Evolutionary conservation across 1,140 invertebrate species (phyloP).

Genomic region (Zaprionus taronus): DNA sequence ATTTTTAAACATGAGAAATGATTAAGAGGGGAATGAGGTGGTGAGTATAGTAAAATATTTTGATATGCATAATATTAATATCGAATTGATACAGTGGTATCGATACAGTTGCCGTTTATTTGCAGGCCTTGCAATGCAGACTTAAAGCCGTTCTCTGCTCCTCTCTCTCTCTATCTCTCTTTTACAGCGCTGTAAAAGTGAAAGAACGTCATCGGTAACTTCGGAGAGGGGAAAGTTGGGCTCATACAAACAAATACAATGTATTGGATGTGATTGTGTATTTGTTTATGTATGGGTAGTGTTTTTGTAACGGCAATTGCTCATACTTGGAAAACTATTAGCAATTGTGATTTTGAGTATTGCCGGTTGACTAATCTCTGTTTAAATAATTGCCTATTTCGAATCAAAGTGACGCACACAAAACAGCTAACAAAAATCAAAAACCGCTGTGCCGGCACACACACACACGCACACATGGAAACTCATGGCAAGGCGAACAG

Average conservation of each 20-base stretch:
- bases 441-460: conserved; percentile 11
- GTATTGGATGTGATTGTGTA: background rate
- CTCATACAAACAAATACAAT: background rate
- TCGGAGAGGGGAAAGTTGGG: conserved; percentile 46
- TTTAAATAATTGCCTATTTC: conserved; percentile 77
- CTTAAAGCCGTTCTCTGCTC: conserved; percentile 21
- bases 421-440: conserved; percentile 25
- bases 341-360: conserved; percentile 61
- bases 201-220: conserved; percentile 33
- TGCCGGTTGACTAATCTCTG: conserved; percentile 72
- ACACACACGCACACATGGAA: conserved; percentile 3
- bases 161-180: conserved; percentile 19
- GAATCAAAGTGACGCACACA: conserved; percentile 62
- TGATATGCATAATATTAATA: conserved; percentile 2
- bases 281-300: conserved; percentile 4
- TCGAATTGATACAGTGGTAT: background rate
- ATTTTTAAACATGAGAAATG: conserved; percentile 30
- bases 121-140: conserved; percentile 15
- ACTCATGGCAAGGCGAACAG: conserved; percentile 28
- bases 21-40: background rate
- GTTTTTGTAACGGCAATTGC: conserved; percentile 48
- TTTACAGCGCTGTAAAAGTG: conserved; percentile 25
- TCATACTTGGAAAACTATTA: conserved; percentile 57
- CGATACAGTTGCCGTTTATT: background rate
- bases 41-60: conserved; percentile 13